Base-by-base conservation (phyloP, 2,888 invertebrate genomes). In the Mesoligia furuncula region DNA sequence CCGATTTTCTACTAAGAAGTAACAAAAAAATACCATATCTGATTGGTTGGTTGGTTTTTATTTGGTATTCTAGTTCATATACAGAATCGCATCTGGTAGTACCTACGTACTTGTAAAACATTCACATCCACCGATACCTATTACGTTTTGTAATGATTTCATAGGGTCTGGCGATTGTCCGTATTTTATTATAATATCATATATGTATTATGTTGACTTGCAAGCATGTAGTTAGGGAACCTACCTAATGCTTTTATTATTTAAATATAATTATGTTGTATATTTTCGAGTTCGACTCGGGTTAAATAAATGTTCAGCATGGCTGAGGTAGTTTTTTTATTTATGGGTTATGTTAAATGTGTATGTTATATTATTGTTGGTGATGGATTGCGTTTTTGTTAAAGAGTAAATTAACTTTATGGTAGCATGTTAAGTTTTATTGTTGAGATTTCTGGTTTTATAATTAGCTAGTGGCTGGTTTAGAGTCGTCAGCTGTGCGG, bases 281-380 rank as follows among this genome's bases (percentile, higher is more conserved):
- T 88, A 84, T 87, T 86, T 79, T 91, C 90, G 93, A 94, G 93
- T 94, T 91, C 87, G 87, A 93, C 93, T 94, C 92, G 90, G 88
- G 89, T 92, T 92, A 87, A 94, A 94, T 94, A 94, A 95, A 94
- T 81, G 80, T 87, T 90, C 93, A 94, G 94, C 93, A 81, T 91
- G 93, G 94, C 93, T 95, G 94, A 92, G 93, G 92, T 91, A 91
- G 90, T 92, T 90, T 92, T 90, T 94, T 94, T 83, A 71, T 81
- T 72, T 90, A 70, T 77, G 84, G 82, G 76, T 78, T 86, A 81
- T 82, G 69, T 81, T 80, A 70, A 80, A 83, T 89, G 85, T 90
- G 80, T 86, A 70, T 73, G 84, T 86, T 83, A 79, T 83, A 71
- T 81, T 72, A 67, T 79, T 85, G 77, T 88, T 81, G 84, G 85